A percentile compares a stretch with the other conserved stretches of the same genome.
Conservation (phyloP, 2,888 invertebrate species). For the Automeris io region DNA sequence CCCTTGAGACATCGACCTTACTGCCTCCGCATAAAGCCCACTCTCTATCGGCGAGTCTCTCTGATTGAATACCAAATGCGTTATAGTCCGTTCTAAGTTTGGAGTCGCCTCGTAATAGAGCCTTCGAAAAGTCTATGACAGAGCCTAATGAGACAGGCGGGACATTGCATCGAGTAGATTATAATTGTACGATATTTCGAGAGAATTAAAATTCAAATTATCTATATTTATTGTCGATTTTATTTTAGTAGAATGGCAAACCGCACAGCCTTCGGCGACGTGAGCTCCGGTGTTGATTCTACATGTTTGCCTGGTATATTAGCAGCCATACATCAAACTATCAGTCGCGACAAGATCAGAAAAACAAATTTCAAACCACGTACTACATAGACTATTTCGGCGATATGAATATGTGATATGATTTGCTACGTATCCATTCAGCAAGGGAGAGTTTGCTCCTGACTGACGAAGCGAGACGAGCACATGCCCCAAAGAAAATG, state of each 20-base stretch:
- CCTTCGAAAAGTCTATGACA: slow-evolving; percentile 76
- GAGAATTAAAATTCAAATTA: slow-evolving; percentile 48
- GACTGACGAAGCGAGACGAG: slow-evolving; percentile 31
- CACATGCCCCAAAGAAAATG: slow-evolving; percentile 45
- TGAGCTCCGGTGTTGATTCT: slow-evolving; percentile 26
- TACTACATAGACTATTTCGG: too few species aligned
- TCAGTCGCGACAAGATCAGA: neutral
- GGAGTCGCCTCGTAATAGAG: slow-evolving; percentile 73
- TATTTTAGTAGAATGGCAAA: slow-evolving; percentile 32
- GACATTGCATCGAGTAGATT: slow-evolving; percentile 70
- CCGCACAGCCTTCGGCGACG: slow-evolving; percentile 21
- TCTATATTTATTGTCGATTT: slow-evolving; percentile 33
- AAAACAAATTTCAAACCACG: neutral
- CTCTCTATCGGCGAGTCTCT: slow-evolving; percentile 34
- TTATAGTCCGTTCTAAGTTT: slow-evolving; percentile 72
- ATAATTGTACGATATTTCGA: slow-evolving; percentile 67
- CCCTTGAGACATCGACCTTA: slow-evolving; percentile 63
- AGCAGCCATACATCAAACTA: slow-evolving; percentile 18
- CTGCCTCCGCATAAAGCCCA: slow-evolving; percentile 53
- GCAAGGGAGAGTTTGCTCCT: slow-evolving; percentile 34
- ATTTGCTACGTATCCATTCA: neutral
- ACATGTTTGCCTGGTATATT: slow-evolving; percentile 34
- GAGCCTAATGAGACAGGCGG: slow-evolving; percentile 76
- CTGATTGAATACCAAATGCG: slow-evolving; percentile 68
- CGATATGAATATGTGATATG: neutral